phyloP scores from a whole-genome alignment of 2,113 vertebrate genomes.

The Falcunculus frontatus region DNA sequence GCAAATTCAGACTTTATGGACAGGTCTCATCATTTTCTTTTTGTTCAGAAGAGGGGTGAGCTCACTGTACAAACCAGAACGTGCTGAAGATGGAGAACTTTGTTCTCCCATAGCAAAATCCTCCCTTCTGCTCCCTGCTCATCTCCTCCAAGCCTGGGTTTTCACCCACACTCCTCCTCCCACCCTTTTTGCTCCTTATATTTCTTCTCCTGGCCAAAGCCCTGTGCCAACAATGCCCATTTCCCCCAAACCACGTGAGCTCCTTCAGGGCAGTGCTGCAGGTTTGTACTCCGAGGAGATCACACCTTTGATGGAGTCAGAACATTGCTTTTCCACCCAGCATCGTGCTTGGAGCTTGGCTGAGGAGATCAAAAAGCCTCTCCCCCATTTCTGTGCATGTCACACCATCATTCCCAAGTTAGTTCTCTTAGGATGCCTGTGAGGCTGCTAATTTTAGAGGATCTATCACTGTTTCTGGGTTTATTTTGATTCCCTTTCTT shows the following conservation, averaged over 20 bases:
- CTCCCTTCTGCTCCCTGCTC: background rate
- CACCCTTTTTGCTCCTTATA: background rate
- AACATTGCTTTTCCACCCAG: background rate
- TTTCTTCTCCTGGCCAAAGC: background rate
- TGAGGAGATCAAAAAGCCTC: background rate
- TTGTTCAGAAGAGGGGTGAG: background rate
- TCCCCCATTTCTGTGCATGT: background rate
- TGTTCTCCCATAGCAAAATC: background rate
- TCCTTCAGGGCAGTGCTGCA: background rate
- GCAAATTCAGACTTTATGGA: background rate
- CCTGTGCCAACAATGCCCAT: background rate
- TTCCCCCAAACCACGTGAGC: rapidly evolving
- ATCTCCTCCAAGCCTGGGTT: background rate
- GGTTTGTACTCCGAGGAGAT: background rate
- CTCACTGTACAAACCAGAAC: background rate
- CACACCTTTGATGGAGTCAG: background rate
- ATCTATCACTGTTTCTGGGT: background rate
- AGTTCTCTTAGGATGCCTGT: background rate
- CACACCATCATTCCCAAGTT: background rate
- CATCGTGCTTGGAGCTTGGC: background rate
- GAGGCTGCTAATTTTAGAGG: background rate
- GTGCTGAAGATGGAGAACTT: background rate
- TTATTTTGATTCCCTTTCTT: background rate
- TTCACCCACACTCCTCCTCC: background rate
- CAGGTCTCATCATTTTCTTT: background rate